phyloP scores from a whole-genome alignment of 1,140 invertebrate genomes.

The Reticulitermes speratus region DNA sequence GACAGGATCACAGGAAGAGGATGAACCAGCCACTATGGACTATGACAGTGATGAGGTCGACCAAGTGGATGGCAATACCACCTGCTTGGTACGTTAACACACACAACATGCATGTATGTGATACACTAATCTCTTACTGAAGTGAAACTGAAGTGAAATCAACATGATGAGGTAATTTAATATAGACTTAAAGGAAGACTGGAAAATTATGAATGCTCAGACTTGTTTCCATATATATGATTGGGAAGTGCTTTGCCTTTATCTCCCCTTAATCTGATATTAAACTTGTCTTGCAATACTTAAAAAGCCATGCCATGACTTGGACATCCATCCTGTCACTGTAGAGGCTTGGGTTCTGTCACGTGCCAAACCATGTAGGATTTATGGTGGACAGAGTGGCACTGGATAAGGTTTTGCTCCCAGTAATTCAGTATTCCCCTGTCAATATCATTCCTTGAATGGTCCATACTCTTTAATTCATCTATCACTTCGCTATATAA shows the following conservation, averaged over 20 bases:
- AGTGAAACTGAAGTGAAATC: background rate
- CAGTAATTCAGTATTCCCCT: no score
- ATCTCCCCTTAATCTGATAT: background rate
- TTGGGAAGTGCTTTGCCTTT: background rate
- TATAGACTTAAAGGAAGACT: background rate
- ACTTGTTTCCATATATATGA: background rate
- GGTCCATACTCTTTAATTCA: no score
- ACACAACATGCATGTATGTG: conserved; percentile 19
- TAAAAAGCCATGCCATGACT: no score
- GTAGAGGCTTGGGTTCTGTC: no score
- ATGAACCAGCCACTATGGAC: conserved; percentile 66
- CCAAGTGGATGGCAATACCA: conserved; percentile 59
- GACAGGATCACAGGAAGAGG: conserved; percentile 76
- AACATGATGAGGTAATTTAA: background rate
- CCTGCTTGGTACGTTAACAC: conserved; percentile 29
- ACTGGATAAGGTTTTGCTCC: no score
- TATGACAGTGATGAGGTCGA: conserved; percentile 80
- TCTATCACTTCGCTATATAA: no score
- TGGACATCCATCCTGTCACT: no score
- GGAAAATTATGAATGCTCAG: background rate
- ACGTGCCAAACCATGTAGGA: no score
- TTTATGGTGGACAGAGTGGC: no score
- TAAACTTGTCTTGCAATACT: background rate
- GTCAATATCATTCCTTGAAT: no score
- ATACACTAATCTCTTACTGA: conserved; percentile 40